These are phyloP conservation scores for Sycophila sp. DNA, from an alignment of 1,140 invertebrate species.

Conservation along the genomic window DNA sequence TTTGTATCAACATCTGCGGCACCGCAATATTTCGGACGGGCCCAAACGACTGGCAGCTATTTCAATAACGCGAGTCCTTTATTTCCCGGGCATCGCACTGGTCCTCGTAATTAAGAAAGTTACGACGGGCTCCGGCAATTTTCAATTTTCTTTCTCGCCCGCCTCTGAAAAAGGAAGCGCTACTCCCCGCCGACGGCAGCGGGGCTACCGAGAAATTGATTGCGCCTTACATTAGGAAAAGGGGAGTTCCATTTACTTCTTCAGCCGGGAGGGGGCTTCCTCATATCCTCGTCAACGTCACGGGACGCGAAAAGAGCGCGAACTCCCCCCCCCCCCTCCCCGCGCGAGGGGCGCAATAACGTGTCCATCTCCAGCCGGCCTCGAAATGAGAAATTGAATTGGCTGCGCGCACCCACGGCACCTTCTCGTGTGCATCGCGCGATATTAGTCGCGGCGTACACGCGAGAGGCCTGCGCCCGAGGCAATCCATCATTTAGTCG, in stretches of 20 bases:
- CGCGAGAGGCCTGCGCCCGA: constrained; percentile 13
- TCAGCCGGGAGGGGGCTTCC: not conserved
- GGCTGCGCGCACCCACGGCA: not conserved
- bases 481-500: constrained; percentile 54
- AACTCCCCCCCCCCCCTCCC: no score
- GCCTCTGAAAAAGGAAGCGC: not conserved
- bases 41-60: no score
- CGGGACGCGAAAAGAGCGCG: not conserved
- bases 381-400: constrained; percentile 35
- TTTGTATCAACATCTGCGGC: no score
- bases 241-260: constrained; percentile 29
- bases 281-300: constrained; percentile 32
- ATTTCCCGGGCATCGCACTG: not conserved
- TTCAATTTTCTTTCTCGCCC: constrained; percentile 15
- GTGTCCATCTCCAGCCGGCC: not conserved
- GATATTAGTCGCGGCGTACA: not conserved
- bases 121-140: not conserved
- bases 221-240: constrained; percentile 14
- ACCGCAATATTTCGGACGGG: no score
- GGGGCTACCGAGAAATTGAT: constrained; percentile 29
- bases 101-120: constrained; percentile 15
- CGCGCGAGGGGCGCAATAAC: constrained; percentile 14
- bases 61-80: constrained; percentile 6
- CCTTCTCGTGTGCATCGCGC: no score
- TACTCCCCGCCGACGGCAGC: not conserved